phyloP scores from a whole-genome alignment of 2,888 invertebrate species.

The Bruchidius siliquastri region DNA sequence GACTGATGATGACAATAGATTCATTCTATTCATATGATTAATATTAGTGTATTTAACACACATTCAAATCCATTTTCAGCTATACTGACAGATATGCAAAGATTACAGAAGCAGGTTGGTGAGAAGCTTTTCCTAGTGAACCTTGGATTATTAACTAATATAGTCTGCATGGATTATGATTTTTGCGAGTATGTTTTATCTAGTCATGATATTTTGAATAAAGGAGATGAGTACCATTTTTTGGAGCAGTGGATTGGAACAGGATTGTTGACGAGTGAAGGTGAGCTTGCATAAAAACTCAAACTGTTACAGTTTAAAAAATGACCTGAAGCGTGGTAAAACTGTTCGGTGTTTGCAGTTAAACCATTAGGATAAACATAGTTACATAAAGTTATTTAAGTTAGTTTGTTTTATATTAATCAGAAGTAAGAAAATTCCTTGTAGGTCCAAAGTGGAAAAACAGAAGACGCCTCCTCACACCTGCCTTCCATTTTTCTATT shows the following conservation, averaged over 20 bases:
- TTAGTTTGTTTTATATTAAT: no score
- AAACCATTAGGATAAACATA: no score
- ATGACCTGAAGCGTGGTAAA: no score
- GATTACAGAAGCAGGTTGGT: conserved; percentile 16
- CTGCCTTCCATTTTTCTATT: conserved; percentile 75
- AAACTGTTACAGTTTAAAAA: no score
- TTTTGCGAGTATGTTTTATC: conserved; percentile 33
- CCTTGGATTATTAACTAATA: conserved; percentile 9
- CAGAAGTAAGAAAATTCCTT: no score
- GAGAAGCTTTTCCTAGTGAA: conserved; percentile 19
- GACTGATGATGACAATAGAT: no score
- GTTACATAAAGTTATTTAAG: no score
- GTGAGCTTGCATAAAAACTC: no score
- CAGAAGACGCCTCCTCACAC: conserved; percentile 68
- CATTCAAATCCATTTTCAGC: no score
- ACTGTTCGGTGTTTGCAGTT: no score
- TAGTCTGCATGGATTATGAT: conserved; percentile 24
- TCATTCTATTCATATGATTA: no score
- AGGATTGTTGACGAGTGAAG: conserved; percentile 41
- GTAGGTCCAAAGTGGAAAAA: conserved; percentile 56
- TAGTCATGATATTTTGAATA: conserved; percentile 34
- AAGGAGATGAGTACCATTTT: conserved; percentile 37
- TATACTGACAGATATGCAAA: conserved; percentile 10
- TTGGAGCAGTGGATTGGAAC: conserved; percentile 40
- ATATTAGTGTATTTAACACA: no score